These are phyloP conservation scores for Allygus modestus DNA, from an alignment of 2,888 invertebrate genomes.

Conservation along the genomic window DNA sequence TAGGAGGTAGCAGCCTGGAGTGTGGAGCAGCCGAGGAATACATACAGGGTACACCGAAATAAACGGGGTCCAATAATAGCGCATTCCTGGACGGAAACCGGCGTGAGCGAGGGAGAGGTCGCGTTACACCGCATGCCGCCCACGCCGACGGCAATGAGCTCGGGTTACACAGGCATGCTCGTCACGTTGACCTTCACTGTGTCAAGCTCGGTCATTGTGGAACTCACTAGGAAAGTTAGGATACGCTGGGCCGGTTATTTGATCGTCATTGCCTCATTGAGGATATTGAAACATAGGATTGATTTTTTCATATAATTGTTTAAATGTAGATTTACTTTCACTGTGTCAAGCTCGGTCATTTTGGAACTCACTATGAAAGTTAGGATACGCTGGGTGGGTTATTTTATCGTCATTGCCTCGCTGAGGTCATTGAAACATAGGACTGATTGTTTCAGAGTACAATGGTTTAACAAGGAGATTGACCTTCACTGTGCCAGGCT, in stretches of 20 bases:
- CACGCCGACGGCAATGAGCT: not conserved
- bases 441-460: too few species aligned
- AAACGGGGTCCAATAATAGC: constrained; percentile 11
- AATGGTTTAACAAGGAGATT: too few species aligned
- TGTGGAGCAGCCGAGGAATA: not conserved
- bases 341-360: not conserved
- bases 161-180: not conserved
- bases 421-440: too few species aligned
- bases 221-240: too few species aligned
- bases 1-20: too few species aligned
- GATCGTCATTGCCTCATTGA: too few species aligned
- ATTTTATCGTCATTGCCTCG: too few species aligned
- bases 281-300: too few species aligned
- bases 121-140: not conserved
- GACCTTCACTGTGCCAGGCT: not conserved
- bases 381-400: too few species aligned
- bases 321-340: not conserved
- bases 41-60: constrained; percentile 4
- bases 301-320: too few species aligned
- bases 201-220: not conserved
- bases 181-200: not conserved
- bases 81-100: constrained; percentile 11
- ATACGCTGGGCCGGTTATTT: too few species aligned
- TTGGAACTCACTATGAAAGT: not conserved
- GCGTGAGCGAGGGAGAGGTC: not conserved